A percentile compares a stretch with the other conserved stretches of the same genome.
Conservation (phyloP, 2,888 invertebrate species). For the Tromatobia lineatoria region DNA sequence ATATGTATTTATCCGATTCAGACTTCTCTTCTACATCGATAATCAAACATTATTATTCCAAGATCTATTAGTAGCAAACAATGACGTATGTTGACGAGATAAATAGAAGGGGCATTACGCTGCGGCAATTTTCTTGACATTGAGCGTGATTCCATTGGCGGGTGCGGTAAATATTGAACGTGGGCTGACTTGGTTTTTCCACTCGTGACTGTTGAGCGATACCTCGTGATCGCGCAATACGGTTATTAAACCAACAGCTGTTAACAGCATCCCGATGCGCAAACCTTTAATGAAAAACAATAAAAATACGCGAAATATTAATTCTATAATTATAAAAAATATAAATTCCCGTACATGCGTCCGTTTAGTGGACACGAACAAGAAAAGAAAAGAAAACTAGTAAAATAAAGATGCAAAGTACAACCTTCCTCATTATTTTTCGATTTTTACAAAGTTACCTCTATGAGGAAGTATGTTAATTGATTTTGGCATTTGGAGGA, state of each 20-base stretch:
- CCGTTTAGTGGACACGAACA: too few relatives aligned
- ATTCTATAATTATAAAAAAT: too few relatives aligned
- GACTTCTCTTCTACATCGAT: too few relatives aligned
- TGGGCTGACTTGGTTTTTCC: slow-evolving; percentile 62
- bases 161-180: slow-evolving; percentile 72
- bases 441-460: too few relatives aligned
- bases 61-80: neutral
- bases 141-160: slow-evolving; percentile 69
- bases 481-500: too few relatives aligned
- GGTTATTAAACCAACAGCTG: slow-evolving; percentile 74
- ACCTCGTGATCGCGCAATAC: slow-evolving; percentile 77
- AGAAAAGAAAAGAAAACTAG: too few relatives aligned
- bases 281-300: slow-evolving; percentile 67
- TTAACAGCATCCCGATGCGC: slow-evolving; percentile 76
- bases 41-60: neutral
- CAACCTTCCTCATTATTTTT: too few relatives aligned
- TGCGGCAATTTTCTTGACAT: slow-evolving; percentile 66
- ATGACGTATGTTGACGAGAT: neutral
- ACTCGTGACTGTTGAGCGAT: slow-evolving; percentile 69
- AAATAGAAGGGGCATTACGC: neutral
- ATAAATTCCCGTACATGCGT: too few relatives aligned
- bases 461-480: too few relatives aligned
- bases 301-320: neutral
- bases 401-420: too few relatives aligned
- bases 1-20: too few relatives aligned